Percentiles rank a stretch among this genome's conserved stretches.
Conservation (phyloP, 2,888 invertebrate species). For the Epinotia ramella region DNA sequence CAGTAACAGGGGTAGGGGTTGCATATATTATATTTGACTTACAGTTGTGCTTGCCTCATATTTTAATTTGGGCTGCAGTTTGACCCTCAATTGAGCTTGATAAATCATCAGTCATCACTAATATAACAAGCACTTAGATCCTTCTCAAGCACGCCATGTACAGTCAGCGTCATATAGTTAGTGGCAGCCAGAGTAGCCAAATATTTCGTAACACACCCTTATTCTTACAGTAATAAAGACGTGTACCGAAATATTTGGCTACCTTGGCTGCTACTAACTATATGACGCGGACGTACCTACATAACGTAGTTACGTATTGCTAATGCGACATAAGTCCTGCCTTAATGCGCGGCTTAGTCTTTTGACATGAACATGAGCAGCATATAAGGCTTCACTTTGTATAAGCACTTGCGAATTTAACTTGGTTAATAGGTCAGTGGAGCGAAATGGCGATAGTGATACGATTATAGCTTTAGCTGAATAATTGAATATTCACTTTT, state of each 20-base stretch:
- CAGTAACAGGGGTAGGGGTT: too few relatives aligned
- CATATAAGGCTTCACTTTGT: constrained; percentile 32
- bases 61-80: too few relatives aligned
- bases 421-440: constrained; percentile 27
- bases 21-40: too few relatives aligned
- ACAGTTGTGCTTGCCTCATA: too few relatives aligned
- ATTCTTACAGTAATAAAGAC: too few relatives aligned
- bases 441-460: constrained; percentile 19
- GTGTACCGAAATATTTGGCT: too few relatives aligned
- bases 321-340: constrained; percentile 13
- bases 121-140: background rate
- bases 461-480: background rate
- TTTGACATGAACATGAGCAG: constrained; percentile 5
- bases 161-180: too few relatives aligned
- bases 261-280: too few relatives aligned
- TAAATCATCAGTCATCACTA: background rate
- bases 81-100: too few relatives aligned
- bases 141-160: background rate
- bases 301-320: background rate
- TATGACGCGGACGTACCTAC: too few relatives aligned
- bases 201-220: too few relatives aligned
- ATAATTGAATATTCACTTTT: background rate
- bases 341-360: constrained; percentile 17
- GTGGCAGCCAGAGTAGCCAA: too few relatives aligned
- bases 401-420: constrained; percentile 23